These are phyloP conservation scores for Probosciger aterrimus DNA, from an alignment of 2,113 vertebrate genomes.

Conservation along the genomic window DNA sequence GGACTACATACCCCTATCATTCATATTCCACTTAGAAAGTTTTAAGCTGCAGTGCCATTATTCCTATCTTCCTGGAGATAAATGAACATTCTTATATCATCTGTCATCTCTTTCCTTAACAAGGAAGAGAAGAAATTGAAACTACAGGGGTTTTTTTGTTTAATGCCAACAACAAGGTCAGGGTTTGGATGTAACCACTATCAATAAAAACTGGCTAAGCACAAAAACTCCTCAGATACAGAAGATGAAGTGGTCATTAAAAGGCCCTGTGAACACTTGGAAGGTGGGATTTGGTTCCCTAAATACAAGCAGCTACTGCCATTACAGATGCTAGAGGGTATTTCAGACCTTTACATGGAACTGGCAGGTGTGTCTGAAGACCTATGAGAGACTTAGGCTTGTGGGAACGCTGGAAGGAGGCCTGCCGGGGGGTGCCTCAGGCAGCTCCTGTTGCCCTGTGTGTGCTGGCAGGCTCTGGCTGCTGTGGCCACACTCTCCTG, in stretches of 20 bases:
- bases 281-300: neutral
- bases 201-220: neutral
- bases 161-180: neutral
- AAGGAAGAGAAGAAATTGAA: neutral
- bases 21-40: constrained; percentile 30
- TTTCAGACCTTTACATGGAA: accelerated
- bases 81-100: constrained; percentile 16
- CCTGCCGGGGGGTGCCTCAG: neutral
- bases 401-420: neutral
- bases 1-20: neutral
- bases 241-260: neutral
- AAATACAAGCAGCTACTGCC: neutral
- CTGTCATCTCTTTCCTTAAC: constrained; percentile 5
- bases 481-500: neutral
- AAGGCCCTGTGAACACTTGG: too few species aligned
- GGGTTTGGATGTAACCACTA: neutral
- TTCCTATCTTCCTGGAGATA: constrained; percentile 19
- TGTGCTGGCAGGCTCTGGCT: neutral
- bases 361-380: neutral
- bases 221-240: neutral
- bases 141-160: neutral
- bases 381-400: neutral
- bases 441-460: neutral
- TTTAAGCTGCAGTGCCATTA: neutral
- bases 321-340: neutral